phyloP scores from a whole-genome alignment of 2,113 vertebrate species.

The Hepsetus odoe region DNA sequence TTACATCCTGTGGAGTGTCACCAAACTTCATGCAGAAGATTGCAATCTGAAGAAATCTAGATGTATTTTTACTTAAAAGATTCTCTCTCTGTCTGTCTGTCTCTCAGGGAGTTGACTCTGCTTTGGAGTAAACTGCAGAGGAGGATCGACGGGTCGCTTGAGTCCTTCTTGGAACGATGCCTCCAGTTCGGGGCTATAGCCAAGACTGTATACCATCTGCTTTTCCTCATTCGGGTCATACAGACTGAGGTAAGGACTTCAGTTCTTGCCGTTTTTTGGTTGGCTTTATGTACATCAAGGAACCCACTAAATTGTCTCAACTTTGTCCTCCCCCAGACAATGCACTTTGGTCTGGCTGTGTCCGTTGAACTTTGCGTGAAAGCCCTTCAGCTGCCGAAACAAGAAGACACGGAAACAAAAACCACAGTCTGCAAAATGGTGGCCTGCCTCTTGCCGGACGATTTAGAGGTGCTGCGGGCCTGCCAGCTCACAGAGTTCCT shows the following conservation, averaged over 20 bases:
- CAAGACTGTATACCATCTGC: slow-evolving; percentile 91
- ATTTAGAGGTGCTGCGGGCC: slow-evolving; percentile 92
- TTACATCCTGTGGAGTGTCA: not conserved
- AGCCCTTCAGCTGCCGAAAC: slow-evolving; percentile 91
- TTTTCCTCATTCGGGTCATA: slow-evolving; percentile 94
- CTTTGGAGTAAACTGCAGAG: slow-evolving; percentile 97
- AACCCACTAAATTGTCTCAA: not conserved
- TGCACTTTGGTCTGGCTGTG: slow-evolving; percentile 84
- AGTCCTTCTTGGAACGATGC: slow-evolving; percentile 92
- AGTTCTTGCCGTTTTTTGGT: not conserved
- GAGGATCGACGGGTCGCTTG: slow-evolving; percentile 88
- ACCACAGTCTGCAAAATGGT: slow-evolving; percentile 93
- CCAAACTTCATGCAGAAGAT: not conserved
- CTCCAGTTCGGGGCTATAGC: slow-evolving; percentile 96
- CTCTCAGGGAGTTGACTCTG: slow-evolving; percentile 88
- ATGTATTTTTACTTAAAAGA: slow-evolving; percentile 1
- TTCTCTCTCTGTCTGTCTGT: slow-evolving; percentile 18
- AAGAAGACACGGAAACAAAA: slow-evolving; percentile 86
- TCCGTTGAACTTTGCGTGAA: slow-evolving; percentile 92
- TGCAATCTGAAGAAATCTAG: not conserved
- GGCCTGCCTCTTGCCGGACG: slow-evolving; percentile 88
- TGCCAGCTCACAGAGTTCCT: slow-evolving; percentile 96
- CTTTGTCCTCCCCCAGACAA: slow-evolving; percentile 71
- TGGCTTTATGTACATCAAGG: not conserved
- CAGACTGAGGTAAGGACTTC: slow-evolving; percentile 84